Evolutionary conservation across 2,797 vertebrate genomes (phyloP), one percentile per base, ranked within the genome.

Genomic region (Sebastes reedi): DNA sequence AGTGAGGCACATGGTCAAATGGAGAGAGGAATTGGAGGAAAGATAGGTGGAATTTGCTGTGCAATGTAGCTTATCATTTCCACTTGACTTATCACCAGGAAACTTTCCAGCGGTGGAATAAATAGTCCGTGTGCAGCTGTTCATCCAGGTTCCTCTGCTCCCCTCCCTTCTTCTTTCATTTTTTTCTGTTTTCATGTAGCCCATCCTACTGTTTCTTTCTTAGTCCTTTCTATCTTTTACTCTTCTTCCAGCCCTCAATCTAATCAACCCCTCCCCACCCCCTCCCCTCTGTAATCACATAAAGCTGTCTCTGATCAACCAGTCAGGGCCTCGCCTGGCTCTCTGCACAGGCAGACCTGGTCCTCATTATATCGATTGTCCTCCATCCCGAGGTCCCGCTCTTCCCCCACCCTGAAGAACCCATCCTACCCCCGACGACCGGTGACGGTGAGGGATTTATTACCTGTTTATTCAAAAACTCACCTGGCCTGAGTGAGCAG

Each of bases 11-110:
- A 82, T 83, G 87, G 82, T 85, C 83, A 86, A 77, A 84, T 61
- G 68, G 60, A 75, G 84, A 79, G 69, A 81, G 55, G 77, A 84
- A 81, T 30, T 87, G 86, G 70, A 88, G 65, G 75, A 77, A 83
- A 81, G 79, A 78, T 85, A 87, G 79, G 72, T 88, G 90, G 87
- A 93, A 91, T 91, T 87, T 88, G 82, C 86, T 87, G 83, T 90
- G 89, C 86, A 94, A 87, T 89, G 91, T 90, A 91, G 93, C 91
- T 92, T 94, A 93, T 93, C 93, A 94, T 94, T 93, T 95, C 92
- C 94, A 94, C 90, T 93, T 93, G 91, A 94, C 86, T 92, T 93
- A 91, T 92, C 92, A 92, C 80, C 88, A 89, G 90, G 90, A 94
- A 91, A 88, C 77, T 80, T 92, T 94, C 90, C 92, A 93, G 92